These are phyloP conservation scores for Oxyteleia sp. DNA, from an alignment of 2,888 invertebrate genomes.

Conservation along the genomic window DNA sequence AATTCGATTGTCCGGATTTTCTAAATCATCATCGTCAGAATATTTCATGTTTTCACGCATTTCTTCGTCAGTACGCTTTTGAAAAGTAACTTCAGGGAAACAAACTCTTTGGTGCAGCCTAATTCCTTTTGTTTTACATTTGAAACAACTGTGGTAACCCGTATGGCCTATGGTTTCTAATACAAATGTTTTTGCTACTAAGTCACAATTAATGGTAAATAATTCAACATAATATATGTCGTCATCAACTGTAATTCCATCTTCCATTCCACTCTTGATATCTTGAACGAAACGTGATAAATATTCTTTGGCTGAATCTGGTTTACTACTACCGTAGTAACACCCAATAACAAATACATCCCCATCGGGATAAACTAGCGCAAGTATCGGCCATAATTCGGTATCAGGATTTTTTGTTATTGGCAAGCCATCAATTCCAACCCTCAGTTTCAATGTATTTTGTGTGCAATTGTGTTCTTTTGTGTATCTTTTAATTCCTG, in stretches of 20 bases:
- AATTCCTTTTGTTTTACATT: constrained; percentile 51
- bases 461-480: not conserved
- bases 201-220: constrained; percentile 45
- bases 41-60: no score
- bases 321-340: constrained; percentile 7
- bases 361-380: no score
- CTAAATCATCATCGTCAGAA: not conserved
- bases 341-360: not conserved
- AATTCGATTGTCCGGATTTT: constrained; percentile 40
- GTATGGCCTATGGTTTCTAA: constrained; percentile 42
- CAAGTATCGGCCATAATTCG: constrained; percentile 66
- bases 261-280: not conserved
- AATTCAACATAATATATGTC: constrained; percentile 23
- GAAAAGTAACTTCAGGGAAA: constrained; percentile 30
- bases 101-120: not conserved
- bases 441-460: constrained; percentile 27
- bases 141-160: constrained; percentile 61
- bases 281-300: constrained; percentile 8
- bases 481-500: constrained; percentile 21
- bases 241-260: constrained; percentile 8
- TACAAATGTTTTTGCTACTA: constrained; percentile 58
- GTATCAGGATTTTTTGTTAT: constrained; percentile 42
- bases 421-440: constrained; percentile 62
- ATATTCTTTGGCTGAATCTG: constrained; percentile 9
- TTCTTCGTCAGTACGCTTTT: constrained; percentile 35